phyloP scores from a whole-genome alignment of 2,888 invertebrate species.

The Limnephilus marmoratus region DNA sequence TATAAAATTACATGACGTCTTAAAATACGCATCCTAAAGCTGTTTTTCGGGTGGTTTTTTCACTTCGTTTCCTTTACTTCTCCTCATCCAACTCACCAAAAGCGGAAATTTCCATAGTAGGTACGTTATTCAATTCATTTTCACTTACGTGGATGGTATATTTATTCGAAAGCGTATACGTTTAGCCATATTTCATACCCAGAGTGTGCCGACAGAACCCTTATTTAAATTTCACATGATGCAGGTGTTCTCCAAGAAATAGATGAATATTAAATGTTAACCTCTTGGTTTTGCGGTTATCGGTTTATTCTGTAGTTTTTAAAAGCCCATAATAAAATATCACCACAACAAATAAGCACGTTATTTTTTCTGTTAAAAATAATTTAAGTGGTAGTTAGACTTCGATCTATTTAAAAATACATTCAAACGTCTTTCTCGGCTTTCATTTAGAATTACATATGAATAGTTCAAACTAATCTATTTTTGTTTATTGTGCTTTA shows the following conservation, averaged over 20 bases:
- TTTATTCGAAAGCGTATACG: constrained; percentile 51
- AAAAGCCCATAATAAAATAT: background rate
- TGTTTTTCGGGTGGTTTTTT: background rate
- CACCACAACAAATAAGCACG: background rate
- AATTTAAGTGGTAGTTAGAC: background rate
- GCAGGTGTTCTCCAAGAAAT: background rate
- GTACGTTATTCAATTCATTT: constrained; percentile 48
- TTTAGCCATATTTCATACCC: constrained; percentile 27
- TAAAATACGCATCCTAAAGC: background rate
- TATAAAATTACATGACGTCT: background rate
- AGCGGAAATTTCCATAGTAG: constrained; percentile 28
- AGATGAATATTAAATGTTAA: background rate
- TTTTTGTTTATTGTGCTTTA: no score
- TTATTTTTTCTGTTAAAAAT: background rate
- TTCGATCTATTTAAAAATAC: background rate
- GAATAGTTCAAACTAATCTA: no score
- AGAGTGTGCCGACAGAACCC: constrained; percentile 9
- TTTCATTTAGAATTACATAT: background rate
- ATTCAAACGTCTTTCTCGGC: background rate
- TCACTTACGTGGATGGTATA: constrained; percentile 49
- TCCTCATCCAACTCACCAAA: background rate
- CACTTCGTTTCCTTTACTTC: constrained; percentile 8
- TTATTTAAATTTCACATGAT: constrained; percentile 10
- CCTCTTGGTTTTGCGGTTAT: background rate
- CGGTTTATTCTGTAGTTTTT: background rate